These are phyloP conservation scores for Hoplostethus atlanticus DNA, from an alignment of 2,797 vertebrate genomes.

Conservation along the genomic window DNA sequence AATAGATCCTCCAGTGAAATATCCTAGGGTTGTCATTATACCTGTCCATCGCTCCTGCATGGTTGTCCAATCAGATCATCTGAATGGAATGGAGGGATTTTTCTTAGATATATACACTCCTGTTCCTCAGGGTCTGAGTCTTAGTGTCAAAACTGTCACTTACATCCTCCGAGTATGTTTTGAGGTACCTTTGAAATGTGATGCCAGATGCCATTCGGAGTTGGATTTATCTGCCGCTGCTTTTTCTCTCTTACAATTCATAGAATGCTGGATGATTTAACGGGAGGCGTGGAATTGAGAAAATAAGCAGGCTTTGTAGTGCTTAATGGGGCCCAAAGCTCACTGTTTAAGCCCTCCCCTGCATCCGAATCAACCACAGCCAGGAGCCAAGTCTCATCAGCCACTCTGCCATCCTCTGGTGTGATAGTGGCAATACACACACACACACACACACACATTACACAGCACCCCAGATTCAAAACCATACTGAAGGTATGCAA, in stretches of 20 bases:
- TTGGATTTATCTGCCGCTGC: constrained; percentile 74
- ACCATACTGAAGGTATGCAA: background rate
- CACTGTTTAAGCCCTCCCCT: constrained; percentile 73
- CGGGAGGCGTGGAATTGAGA: constrained; percentile 73
- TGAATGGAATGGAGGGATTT: constrained; percentile 53
- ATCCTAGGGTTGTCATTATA: constrained; percentile 55
- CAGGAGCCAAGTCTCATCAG: constrained; percentile 75
- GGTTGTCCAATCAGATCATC: constrained; percentile 75
- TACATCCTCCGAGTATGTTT: constrained; percentile 76
- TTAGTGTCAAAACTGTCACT: constrained; percentile 84
- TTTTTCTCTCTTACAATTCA: constrained; percentile 73
- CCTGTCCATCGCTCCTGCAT: constrained; percentile 65
- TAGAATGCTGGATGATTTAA: constrained; percentile 75
- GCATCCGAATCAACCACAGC: constrained; percentile 71
- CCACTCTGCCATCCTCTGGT: constrained; percentile 85
- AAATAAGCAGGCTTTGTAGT: constrained; percentile 79
- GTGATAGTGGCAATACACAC: constrained; percentile 76
- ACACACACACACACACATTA: constrained; percentile 33
- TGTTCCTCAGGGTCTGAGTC: constrained; percentile 67
- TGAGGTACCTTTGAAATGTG: constrained; percentile 82
- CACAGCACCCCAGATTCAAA: constrained; percentile 12
- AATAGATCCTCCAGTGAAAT: constrained; percentile 23
- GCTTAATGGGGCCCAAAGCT: constrained; percentile 79
- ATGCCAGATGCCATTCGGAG: constrained; percentile 73
- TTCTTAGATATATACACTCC: constrained; percentile 52